Evolutionary conservation across 2,113 vertebrate species (phyloP).

Genomic region (Cisticola juncidis): DNA sequence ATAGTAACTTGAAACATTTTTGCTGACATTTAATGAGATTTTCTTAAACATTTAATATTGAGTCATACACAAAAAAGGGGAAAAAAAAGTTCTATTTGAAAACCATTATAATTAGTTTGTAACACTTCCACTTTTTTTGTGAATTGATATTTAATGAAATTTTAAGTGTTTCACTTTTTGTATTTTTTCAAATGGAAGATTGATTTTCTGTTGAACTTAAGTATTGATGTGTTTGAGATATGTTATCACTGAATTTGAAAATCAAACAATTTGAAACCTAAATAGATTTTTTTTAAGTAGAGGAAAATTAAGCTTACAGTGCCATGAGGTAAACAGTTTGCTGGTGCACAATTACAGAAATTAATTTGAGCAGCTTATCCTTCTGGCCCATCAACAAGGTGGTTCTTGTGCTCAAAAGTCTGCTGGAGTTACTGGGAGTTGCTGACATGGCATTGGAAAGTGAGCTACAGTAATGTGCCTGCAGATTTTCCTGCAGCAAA

Average conservation of each 20-base stretch:
- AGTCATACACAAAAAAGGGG: neutral
- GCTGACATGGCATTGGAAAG: neutral
- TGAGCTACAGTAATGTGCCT: neutral
- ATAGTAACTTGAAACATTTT: neutral
- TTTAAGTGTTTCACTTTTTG: neutral
- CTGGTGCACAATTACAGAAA: neutral
- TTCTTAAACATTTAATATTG: neutral
- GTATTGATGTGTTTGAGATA: neutral
- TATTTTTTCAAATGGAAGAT: neutral
- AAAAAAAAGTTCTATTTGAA: neutral
- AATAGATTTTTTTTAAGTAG: neutral
- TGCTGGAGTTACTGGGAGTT: neutral
- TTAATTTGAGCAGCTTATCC: neutral
- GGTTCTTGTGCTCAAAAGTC: neutral
- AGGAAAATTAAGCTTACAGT: neutral
- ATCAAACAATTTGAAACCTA: neutral
- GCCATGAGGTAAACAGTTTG: neutral
- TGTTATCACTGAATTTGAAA: neutral
- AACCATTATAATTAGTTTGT: neutral
- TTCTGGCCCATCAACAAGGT: neutral
- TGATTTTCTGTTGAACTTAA: neutral
- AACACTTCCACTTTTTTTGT: neutral
- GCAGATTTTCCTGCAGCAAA: neutral
- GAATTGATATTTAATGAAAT: neutral
- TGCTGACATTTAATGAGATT: neutral